phyloP scores from a whole-genome alignment of 37 sponge, comb jelly and placozoan genomes.

The Bolinopsis microptera region DNA sequence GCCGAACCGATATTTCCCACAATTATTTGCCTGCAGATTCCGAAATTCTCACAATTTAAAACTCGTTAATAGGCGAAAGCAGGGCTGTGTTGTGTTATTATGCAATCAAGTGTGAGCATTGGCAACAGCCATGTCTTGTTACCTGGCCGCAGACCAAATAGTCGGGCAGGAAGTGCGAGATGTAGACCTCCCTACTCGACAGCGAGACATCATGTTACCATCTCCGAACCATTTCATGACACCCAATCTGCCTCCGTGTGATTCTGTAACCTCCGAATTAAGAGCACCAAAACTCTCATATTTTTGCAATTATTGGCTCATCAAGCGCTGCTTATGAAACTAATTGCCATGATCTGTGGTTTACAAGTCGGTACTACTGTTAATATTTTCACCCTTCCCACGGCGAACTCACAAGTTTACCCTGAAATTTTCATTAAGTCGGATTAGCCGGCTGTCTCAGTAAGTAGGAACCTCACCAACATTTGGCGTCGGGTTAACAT shows the following conservation, averaged over 20 bases:
- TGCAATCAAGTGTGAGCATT: not conserved
- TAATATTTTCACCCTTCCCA: not conserved
- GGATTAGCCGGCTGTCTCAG: not conserved
- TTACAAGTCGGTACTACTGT: not conserved
- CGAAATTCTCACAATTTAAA: slow-evolving; percentile 57
- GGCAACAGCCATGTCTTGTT: not conserved
- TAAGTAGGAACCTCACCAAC: not conserved
- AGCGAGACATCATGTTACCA: not conserved
- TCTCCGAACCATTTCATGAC: not conserved
- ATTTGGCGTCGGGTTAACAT: not conserved
- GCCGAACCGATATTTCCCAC: slow-evolving; percentile 17
- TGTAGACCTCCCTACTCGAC: too few species aligned
- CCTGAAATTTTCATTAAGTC: not conserved
- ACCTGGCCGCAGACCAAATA: not conserved
- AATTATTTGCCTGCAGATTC: slow-evolving; percentile 26
- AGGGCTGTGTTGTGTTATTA: slow-evolving; percentile 22
- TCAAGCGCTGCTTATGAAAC: not conserved
- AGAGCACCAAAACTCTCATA: not conserved
- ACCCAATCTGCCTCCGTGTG: not conserved
- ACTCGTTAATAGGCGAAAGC: slow-evolving; percentile 29
- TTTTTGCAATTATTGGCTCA: not conserved
- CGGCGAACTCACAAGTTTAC: not conserved
- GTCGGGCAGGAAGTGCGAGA: too few species aligned
- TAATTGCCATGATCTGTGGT: not conserved
- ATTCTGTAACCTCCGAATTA: not conserved